Conservation (phyloP, 1,140 invertebrate genomes). For the Acromyrmex heyeri region DNA sequence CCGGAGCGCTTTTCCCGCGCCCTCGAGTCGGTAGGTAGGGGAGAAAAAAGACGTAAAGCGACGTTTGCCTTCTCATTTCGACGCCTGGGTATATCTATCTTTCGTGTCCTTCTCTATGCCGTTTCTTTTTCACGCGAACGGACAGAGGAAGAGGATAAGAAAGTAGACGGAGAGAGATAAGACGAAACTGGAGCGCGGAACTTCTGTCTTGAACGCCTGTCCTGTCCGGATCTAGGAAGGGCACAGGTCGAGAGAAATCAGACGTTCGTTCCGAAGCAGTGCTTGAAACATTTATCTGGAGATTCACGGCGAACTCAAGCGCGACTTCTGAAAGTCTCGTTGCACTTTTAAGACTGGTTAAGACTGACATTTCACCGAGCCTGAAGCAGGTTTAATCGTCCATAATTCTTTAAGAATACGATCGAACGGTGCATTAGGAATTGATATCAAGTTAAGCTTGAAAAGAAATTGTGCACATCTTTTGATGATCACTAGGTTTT, state of each 20-base stretch:
- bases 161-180: slow-evolving; percentile 58
- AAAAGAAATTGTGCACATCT: slow-evolving; percentile 18
- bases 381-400: slow-evolving; percentile 47
- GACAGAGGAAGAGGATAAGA: slow-evolving; percentile 39
- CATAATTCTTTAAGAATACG: slow-evolving; percentile 27
- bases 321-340: slow-evolving; percentile 34
- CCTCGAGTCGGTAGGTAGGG: not conserved
- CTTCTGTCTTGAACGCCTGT: slow-evolving; percentile 59
- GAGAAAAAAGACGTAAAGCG: slow-evolving; percentile 35
- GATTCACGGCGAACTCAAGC: slow-evolving; percentile 44
- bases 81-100: not conserved
- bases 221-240: slow-evolving; percentile 54
- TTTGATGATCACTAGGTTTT: slow-evolving; percentile 22
- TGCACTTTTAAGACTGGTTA: slow-evolving; percentile 48
- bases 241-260: slow-evolving; percentile 60
- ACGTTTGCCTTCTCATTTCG: slow-evolving; percentile 37
- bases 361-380: slow-evolving; percentile 52
- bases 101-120: not conserved
- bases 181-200: slow-evolving; percentile 65
- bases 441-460: slow-evolving; percentile 35
- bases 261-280: slow-evolving; percentile 60
- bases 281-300: slow-evolving; percentile 46
- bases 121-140: slow-evolving; percentile 34
- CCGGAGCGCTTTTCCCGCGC: slow-evolving; percentile 51
- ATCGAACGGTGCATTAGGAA: slow-evolving; percentile 25